Base-by-base conservation (phyloP, 1,140 invertebrate genomes). In the Brachionus manjavacas region DNA sequence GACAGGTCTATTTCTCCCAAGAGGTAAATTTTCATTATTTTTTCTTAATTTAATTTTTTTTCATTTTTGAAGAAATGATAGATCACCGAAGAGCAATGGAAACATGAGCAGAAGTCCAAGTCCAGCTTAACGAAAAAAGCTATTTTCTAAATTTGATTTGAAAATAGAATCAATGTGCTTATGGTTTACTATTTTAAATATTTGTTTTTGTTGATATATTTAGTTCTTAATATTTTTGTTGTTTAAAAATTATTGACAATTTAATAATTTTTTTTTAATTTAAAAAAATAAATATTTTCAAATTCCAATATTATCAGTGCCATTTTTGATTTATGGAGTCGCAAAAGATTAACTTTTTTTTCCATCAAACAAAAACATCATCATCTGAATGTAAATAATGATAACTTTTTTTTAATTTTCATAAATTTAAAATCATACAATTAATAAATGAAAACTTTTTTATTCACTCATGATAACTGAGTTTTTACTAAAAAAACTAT, bases 51-150 rank as follows among this genome's bases (percentile, higher is more conserved):
- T n/a, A 52, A 46, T 25, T 76, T 14, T 31, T 35, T 28, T 16
- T 35, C 14, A 28, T 6, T 52, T 9, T 76, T 41, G 39, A 11
- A 81, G 78, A 66, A 81, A 43, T 25, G 78, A 81, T 3, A 28
- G 78, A 4, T 81, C 78, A 7, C 46, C 78, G 9, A 46, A 81
- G 52, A 81, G 31, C 16, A 81, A 81, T 41, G 49, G 49, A 4
- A 60, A 81, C 23, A 60, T 81, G 9, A 81, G 78, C 23, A 55
- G 78, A 60, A 81, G 78, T 16, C 78, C 46, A 41, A 81, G 78
- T 81, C 78, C 78, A 31, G n/a, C 78, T 55, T 81, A 4, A 23
- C 64, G 41, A 35, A 60, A 35, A 72, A 31, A 31, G 28, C 28
- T 31, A 4, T 31, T 31, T 28, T 28, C 0, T 7, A 68, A 31